Evolutionary conservation across 2,797 vertebrate species (phyloP).

Genomic region (Loriculus beryllinus): DNA sequence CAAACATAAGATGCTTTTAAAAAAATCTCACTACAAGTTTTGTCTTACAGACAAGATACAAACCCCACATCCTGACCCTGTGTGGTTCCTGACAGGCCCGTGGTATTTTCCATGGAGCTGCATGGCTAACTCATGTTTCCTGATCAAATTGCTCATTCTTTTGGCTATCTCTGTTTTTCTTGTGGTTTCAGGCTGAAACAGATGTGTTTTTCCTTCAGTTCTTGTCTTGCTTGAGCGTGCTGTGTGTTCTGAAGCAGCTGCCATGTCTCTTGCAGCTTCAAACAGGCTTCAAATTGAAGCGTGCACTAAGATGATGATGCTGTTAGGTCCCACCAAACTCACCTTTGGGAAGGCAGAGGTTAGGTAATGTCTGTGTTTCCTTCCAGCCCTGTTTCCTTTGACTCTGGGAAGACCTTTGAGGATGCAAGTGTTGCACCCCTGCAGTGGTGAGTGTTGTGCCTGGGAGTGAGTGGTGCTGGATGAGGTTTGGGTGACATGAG

Average conservation of each 20-base stretch:
- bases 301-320: background rate
- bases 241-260: background rate
- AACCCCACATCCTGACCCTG: background rate
- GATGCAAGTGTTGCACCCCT: background rate
- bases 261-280: background rate
- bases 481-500: background rate
- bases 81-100: background rate
- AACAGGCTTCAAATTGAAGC: background rate
- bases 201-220: background rate
- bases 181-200: constrained; percentile 9
- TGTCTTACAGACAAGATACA: constrained; percentile 26
- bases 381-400: background rate
- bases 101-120: constrained; percentile 15
- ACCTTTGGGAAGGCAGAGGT: background rate
- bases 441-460: background rate
- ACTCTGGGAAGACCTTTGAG: background rate
- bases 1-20: background rate
- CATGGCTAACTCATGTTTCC: constrained; percentile 12
- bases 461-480: background rate
- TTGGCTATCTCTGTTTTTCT: constrained; percentile 18
- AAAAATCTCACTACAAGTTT: background rate
- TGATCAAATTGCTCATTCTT: constrained; percentile 23
- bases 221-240: background rate
- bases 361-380: background rate
- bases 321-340: background rate